These are phyloP conservation scores for Bungarus multicinctus DNA, from an alignment of 2,113 vertebrate species.

Conservation along the genomic window DNA sequence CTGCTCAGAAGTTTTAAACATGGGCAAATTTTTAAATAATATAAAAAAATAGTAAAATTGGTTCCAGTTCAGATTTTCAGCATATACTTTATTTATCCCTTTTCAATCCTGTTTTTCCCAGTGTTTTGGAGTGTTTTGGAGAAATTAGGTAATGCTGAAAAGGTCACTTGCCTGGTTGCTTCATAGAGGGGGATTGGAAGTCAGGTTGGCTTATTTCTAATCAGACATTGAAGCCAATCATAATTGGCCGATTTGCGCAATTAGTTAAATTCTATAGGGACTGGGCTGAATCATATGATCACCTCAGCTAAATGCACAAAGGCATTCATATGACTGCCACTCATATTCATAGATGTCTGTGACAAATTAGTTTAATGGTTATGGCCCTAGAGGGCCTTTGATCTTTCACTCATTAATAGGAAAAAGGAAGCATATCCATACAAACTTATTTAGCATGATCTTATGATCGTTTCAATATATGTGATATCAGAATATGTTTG, in stretches of 20 bases:
- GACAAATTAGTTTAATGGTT: neutral
- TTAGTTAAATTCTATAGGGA: neutral
- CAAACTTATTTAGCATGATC: neutral
- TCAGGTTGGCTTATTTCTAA: neutral
- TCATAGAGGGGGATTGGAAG: neutral
- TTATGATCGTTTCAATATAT: neutral
- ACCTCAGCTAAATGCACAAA: neutral
- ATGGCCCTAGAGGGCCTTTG: neutral
- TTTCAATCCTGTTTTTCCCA: neutral
- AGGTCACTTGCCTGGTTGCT: neutral
- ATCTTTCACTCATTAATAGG: neutral
- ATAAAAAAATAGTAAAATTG: neutral
- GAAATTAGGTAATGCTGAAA: neutral
- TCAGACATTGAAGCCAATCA: neutral
- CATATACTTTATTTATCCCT: neutral
- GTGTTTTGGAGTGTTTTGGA: neutral
- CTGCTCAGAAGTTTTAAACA: neutral
- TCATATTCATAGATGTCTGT: neutral
- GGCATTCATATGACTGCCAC: neutral
- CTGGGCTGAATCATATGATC: neutral
- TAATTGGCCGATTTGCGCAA: neutral
- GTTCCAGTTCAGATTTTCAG: neutral
- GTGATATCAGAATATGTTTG: neutral
- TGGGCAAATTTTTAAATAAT: neutral
- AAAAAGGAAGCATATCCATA: neutral